Evolutionary conservation across 2,113 vertebrate genomes (phyloP).

Genomic region (Rhagologus leucostigma): DNA sequence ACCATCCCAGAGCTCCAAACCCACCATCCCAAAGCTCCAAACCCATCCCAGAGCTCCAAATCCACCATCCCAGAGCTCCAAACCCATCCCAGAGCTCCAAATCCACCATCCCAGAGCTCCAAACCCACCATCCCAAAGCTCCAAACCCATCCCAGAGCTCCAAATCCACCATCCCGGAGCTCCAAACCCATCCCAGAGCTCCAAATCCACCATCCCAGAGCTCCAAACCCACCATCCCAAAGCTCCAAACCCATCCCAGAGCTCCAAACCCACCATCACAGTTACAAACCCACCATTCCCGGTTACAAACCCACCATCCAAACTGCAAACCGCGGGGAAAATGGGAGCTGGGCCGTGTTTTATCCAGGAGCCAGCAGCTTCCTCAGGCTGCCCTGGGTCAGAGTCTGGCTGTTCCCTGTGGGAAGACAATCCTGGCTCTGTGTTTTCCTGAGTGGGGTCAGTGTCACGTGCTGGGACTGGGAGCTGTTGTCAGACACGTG

Average conservation of each 20-base stretch:
- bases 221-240: not conserved
- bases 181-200: not conserved
- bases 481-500: accelerated
- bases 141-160: no score
- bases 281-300: no score
- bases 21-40: no score
- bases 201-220: not conserved
- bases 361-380: not conserved
- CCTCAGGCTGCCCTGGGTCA: not conserved
- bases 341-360: not conserved
- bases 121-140: no score
- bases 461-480: accelerated
- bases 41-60: no score
- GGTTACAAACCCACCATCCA: not conserved
- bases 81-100: no score
- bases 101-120: no score
- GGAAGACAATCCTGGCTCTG: not conserved
- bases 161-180: not conserved
- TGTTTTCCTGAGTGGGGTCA: not conserved
- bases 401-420: not conserved
- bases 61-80: no score
- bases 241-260: not conserved
- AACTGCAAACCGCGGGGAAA: not conserved
- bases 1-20: no score
- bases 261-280: not conserved